phyloP scores from a whole-genome alignment of 2,113 vertebrate species.

The Prinia subflava region DNA sequence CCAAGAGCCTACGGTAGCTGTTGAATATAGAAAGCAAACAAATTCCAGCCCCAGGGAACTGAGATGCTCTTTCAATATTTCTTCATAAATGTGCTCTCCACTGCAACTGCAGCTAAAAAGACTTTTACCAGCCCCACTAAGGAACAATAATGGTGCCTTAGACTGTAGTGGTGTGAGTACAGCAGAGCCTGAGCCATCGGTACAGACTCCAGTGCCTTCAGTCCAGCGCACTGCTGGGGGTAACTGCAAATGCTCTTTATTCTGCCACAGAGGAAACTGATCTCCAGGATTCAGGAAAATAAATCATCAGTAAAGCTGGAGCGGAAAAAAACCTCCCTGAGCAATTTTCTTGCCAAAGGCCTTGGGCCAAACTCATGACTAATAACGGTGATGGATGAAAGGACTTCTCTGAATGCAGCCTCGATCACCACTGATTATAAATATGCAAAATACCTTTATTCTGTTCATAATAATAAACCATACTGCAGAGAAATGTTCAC shows the following conservation, averaged over 20 bases:
- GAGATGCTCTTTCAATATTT: neutral
- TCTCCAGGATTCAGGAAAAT: neutral
- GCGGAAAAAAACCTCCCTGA: neutral
- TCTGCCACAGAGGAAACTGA: neutral
- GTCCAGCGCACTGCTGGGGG: neutral
- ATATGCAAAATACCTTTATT: slow-evolving; percentile 31
- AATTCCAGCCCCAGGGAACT: neutral
- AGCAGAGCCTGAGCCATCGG: neutral
- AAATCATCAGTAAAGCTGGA: slow-evolving; percentile 4
- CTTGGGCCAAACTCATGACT: slow-evolving; percentile 6
- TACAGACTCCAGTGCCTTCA: neutral
- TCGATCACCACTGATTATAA: neutral
- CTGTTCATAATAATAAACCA: neutral
- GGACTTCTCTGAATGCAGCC: neutral
- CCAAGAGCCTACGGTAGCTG: neutral
- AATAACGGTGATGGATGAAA: neutral
- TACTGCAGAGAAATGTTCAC: neutral
- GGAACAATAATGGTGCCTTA: neutral
- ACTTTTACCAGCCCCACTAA: neutral
- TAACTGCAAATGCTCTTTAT: neutral
- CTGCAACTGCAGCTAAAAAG: neutral
- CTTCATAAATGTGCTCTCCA: neutral
- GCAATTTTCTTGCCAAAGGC: slow-evolving; percentile 1
- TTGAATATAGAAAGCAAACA: neutral
- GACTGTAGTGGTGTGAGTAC: neutral